Evolutionary conservation across 2,113 vertebrate genomes (phyloP).

Genomic region (Bathybates hornii): DNA sequence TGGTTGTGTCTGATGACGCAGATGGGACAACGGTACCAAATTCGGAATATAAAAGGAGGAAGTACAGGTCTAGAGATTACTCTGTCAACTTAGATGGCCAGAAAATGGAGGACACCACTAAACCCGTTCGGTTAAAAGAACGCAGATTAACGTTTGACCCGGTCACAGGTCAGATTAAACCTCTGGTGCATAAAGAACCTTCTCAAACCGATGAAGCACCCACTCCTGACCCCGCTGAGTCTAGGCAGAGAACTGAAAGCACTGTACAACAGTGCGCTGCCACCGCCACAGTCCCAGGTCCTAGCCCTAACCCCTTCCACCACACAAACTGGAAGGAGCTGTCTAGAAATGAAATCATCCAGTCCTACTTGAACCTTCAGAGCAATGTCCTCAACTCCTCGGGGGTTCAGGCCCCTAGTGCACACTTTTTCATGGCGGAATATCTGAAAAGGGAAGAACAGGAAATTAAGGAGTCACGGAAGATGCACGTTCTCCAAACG

Average conservation of each 20-base stretch:
- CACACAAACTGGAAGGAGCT: constrained; percentile 99
- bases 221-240: constrained; percentile 65
- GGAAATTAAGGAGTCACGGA: constrained; percentile 76
- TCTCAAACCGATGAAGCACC: constrained; percentile 74
- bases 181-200: constrained; percentile 89
- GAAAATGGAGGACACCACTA: constrained; percentile 81
- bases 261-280: constrained; percentile 68
- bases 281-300: constrained; percentile 66
- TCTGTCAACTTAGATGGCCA: constrained; percentile 88
- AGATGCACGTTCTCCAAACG: constrained; percentile 84
- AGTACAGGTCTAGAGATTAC: constrained; percentile 90
- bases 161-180: constrained; percentile 96
- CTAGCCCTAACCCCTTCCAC: constrained; percentile 88
- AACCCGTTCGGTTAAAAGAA: constrained; percentile 97
- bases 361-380: constrained; percentile 96
- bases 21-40: constrained; percentile 73
- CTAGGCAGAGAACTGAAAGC: constrained; percentile 81
- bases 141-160: constrained; percentile 95
- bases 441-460: constrained; percentile 95
- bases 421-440: constrained; percentile 96
- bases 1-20: constrained; percentile 70
- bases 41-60: constrained; percentile 85
- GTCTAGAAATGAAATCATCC: constrained; percentile 94
- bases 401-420: constrained; percentile 88
- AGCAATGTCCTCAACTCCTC: constrained; percentile 96